These are phyloP conservation scores for Pongo abelii DNA, from an alignment of 2,113 vertebrate genomes.

Conservation along the genomic window DNA sequence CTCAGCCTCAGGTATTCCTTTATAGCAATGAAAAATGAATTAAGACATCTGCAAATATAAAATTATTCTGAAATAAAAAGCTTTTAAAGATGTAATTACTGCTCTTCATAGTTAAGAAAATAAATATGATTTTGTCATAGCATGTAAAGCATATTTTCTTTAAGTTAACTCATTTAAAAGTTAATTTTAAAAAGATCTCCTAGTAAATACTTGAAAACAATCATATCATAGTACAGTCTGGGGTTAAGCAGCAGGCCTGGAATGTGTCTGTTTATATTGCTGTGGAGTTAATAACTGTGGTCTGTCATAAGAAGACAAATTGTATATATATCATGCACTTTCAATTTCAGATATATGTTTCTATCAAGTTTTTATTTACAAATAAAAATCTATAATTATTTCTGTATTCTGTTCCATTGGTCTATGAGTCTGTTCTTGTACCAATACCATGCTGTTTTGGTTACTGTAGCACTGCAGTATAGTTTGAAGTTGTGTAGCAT, in stretches of 20 bases:
- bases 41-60: background rate
- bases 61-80: background rate
- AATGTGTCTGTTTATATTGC: background rate
- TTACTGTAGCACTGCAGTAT: too few species aligned
- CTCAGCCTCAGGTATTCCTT: background rate
- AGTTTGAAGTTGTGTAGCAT: too few species aligned
- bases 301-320: background rate
- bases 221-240: background rate
- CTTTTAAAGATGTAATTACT: background rate
- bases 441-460: too few species aligned
- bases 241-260: background rate
- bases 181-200: background rate
- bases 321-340: background rate
- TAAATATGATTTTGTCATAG: background rate
- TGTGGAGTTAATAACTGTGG: background rate
- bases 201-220: background rate
- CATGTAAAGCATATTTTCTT: background rate
- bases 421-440: too few species aligned
- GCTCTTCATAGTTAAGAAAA: background rate
- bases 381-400: background rate
- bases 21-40: background rate
- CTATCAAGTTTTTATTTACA: background rate
- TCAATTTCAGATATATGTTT: background rate
- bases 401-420: too few species aligned
- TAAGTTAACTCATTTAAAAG: background rate